A percentile compares a stretch with the other conserved stretches of the same genome.
Evolutionary conservation across 2,888 invertebrate species (phyloP).

Genomic region (Ophion ellenae): DNA sequence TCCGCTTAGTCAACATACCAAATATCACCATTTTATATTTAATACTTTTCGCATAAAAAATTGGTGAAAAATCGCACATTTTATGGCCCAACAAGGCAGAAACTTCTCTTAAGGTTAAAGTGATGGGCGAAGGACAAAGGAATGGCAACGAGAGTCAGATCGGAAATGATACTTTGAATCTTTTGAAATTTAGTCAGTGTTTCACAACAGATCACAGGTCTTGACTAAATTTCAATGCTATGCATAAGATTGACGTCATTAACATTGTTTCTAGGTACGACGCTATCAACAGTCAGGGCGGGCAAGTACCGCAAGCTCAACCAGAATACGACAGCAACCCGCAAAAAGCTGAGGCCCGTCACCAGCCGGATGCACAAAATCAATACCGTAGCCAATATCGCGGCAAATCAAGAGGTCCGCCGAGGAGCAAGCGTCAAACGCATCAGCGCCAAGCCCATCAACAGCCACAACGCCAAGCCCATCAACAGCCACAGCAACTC

Average conservation of each 20-base stretch:
- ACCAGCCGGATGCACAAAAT: constrained; percentile 66
- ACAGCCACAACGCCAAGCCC: constrained; percentile 53
- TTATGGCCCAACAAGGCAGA: too few species aligned
- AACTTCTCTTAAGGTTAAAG: too few species aligned
- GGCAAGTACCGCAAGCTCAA: constrained; percentile 71
- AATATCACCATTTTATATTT: too few species aligned
- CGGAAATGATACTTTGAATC: not conserved
- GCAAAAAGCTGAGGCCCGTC: constrained; percentile 65
- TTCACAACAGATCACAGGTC: not conserved
- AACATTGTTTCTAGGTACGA: constrained; percentile 67
- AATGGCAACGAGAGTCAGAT: not conserved
- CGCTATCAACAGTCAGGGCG: constrained; percentile 66
- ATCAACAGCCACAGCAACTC: constrained; percentile 62
- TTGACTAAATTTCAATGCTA: not conserved
- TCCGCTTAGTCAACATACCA: too few species aligned
- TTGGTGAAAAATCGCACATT: too few species aligned
- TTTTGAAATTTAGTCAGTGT: not conserved
- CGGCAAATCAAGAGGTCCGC: constrained; percentile 71
- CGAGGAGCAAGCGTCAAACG: constrained; percentile 73
- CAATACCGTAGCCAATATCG: constrained; percentile 73
- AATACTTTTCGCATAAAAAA: too few species aligned
- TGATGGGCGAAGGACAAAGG: too few species aligned
- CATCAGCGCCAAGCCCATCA: constrained; percentile 56
- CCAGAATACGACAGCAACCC: constrained; percentile 71
- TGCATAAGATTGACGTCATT: not conserved